Evolutionary conservation across 1,140 invertebrate genomes (phyloP).

Genomic region (Drosophila watanabei): DNA sequence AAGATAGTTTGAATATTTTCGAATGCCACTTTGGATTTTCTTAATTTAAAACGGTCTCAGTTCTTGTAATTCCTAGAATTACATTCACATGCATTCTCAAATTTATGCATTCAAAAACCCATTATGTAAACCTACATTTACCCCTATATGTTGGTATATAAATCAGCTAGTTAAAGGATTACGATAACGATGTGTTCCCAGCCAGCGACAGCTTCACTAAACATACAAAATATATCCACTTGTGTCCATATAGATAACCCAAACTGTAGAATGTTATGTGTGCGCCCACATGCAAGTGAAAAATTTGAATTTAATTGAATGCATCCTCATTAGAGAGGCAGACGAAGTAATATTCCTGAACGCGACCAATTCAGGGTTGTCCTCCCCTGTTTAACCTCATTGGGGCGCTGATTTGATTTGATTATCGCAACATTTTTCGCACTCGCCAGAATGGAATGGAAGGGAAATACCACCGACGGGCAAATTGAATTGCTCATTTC

Average conservation of each 20-base stretch:
- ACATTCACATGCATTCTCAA: no score
- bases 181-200: conserved; percentile 4
- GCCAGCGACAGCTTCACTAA: background rate
- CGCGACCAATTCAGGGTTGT: conserved; percentile 35
- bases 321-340: conserved; percentile 47
- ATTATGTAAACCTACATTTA: background rate
- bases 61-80: background rate
- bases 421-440: conserved; percentile 47
- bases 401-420: conserved; percentile 48
- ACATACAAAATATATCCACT: background rate
- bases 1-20: background rate
- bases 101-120: background rate
- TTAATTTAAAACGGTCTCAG: background rate
- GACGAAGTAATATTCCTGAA: conserved; percentile 36
- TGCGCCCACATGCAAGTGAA: conserved; percentile 36
- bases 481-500: conserved; percentile 31
- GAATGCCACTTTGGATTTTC: no score
- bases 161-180: conserved; percentile 8
- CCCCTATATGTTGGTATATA: background rate
- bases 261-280: conserved; percentile 12
- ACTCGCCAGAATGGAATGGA: conserved; percentile 24
- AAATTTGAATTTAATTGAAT: conserved; percentile 48
- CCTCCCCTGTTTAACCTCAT: conserved; percentile 45
- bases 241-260: background rate
- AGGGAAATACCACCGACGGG: conserved; percentile 24